Base-by-base conservation (phyloP, 53 echinoderm and acorn worm genomes). In the Astropecten irregularis region DNA sequence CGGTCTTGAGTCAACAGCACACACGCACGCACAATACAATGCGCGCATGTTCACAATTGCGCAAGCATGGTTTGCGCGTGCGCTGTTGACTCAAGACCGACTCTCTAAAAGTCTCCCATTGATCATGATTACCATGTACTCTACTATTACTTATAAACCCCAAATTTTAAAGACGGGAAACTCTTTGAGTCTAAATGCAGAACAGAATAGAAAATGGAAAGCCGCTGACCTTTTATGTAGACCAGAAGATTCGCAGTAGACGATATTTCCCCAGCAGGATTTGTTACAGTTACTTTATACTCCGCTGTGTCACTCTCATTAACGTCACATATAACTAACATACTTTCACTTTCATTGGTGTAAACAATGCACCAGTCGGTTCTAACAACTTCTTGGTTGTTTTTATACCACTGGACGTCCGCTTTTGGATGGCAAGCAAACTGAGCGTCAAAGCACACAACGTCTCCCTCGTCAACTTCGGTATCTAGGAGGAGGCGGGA, bases 301-400 rank as follows among this genome's bases (percentile, higher is more conserved):
- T 83, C 85, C 0, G 90, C 99, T 3, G 82, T 79, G 47, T 99
- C 99, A 3, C 66, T 66, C 66, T 82, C 85, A 32, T 84, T 85
- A 14, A 99, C 99, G 34, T 99, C 94, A 63, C 92, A 92, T 47
- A 99, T 86, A 14, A 92, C 92, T 62, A 99, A 52, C 88, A 95
- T 92, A 28, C 88, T 87, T 23, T 71, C 90, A 19, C 83, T 77
- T 27, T 90, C 71, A 18, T 90, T 83, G 3, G 95, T 92, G 50
- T 92, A 95, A 2, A 92, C 64, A 7, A 90, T 40, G 85, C 91
- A 88, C 51, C 85, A 73, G 82, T 94, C 92, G 5, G 84, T 88
- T 40, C 39, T 66, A 28, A 76, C 82, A 0, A 93, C 68, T 60
- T 91, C 86, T 21, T 25, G 65, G 26, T 74, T 90, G 11, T 85